A percentile compares a stretch with the other conserved stretches of the same genome.
Evolutionary conservation across 92 coral and sea anemone species (phyloP).

Genomic region (Diadumene lineata): DNA sequence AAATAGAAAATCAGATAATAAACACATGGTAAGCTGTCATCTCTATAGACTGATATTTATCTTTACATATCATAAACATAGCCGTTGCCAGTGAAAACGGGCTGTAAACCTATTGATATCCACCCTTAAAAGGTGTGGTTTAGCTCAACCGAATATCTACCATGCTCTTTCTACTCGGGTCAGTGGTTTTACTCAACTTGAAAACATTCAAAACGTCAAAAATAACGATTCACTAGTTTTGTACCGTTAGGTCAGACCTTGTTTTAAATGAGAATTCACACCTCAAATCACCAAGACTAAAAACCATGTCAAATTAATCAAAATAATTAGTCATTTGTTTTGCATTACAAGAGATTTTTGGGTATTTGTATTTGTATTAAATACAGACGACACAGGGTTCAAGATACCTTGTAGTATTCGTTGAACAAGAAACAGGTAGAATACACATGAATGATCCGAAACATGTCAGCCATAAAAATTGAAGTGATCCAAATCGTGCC

Average conservation of each 20-base stretch:
- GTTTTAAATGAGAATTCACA: neutral
- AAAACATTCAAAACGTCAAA: neutral
- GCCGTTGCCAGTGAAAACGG: too few species aligned
- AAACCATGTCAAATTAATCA: neutral
- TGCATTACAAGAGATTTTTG: neutral
- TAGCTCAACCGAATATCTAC: too few species aligned
- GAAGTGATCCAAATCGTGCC: slow-evolving; percentile 8
- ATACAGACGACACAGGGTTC: neutral
- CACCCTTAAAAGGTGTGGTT: too few species aligned
- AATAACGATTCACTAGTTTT: slow-evolving; percentile 1
- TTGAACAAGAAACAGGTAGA: slow-evolving; percentile 13
- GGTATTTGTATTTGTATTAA: neutral
- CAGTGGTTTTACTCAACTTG: too few species aligned
- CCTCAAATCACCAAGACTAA: neutral
- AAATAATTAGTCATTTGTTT: neutral
- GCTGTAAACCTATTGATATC: too few species aligned
- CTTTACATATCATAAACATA: too few species aligned
- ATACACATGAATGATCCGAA: slow-evolving; percentile 7
- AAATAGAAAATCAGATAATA: too few species aligned
- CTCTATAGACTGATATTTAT: too few species aligned
- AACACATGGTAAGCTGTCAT: too few species aligned
- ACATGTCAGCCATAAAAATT: slow-evolving; percentile 41
- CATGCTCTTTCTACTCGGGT: too few species aligned
- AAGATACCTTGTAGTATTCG: neutral
- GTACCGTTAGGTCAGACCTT: slow-evolving; percentile 2